phyloP scores from a whole-genome alignment of 35 echinoderm and acorn worm species.

The Apostichopus parvimensis region DNA sequence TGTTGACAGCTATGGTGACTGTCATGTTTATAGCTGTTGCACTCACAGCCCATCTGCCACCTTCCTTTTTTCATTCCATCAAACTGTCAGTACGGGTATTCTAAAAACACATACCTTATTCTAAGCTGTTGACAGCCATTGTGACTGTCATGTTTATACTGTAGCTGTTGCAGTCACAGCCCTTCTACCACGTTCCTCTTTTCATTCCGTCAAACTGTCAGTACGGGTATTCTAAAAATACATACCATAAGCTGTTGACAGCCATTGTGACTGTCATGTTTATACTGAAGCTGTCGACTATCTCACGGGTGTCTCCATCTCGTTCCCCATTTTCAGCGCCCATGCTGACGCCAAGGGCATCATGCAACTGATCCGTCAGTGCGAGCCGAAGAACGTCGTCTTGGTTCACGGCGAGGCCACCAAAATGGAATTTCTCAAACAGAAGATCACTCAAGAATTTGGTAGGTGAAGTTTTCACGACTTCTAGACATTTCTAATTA shows the following conservation, averaged over 20 bases:
- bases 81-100: too few species aligned
- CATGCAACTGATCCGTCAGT: slow-evolving; percentile 94
- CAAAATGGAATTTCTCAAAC: slow-evolving; percentile 97
- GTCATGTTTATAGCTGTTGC: too few species aligned
- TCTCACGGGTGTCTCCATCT: neutral
- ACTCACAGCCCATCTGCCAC: too few species aligned
- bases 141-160: neutral
- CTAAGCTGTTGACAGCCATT: neutral
- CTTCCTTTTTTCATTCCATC: too few species aligned
- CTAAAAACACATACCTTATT: too few species aligned
- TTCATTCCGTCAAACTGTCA: too few species aligned
- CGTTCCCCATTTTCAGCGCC: slow-evolving; percentile 48
- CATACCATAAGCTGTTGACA: too few species aligned
- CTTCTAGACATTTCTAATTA: too few species aligned
- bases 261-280: neutral
- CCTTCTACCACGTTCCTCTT: too few species aligned
- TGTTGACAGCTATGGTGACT: too few species aligned
- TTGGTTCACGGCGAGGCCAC: slow-evolving; percentile 89
- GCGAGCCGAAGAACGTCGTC: slow-evolving; percentile 87
- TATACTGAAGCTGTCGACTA: neutral
- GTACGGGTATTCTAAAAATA: too few species aligned
- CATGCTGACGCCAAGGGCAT: slow-evolving; percentile 98
- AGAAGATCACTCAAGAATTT: slow-evolving; percentile 93
- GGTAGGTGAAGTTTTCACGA: slow-evolving; percentile 23
- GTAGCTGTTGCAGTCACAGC: neutral